phyloP scores from a whole-genome alignment of 2,888 invertebrate genomes.

The Trypoxylon attenuatum region DNA sequence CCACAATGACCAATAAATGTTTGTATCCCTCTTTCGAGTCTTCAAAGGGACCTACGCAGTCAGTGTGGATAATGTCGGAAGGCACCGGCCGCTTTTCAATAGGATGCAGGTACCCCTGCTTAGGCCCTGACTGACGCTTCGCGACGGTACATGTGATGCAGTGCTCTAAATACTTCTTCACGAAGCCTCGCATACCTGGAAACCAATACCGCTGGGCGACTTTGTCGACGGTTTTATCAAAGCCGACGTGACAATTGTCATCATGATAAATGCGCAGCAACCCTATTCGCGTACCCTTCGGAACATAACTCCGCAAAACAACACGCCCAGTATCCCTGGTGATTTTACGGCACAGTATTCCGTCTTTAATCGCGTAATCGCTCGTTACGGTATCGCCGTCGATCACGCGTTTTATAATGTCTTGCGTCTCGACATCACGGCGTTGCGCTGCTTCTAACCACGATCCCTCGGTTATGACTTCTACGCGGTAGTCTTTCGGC shows the following conservation, averaged over 20 bases:
- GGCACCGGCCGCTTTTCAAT: not conserved
- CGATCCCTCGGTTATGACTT: not conserved
- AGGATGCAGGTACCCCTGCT: conserved; percentile 2
- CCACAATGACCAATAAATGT: conserved; percentile 5
- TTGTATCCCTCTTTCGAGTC: not conserved
- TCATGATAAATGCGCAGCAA: conserved; percentile 7
- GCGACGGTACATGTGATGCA: not conserved
- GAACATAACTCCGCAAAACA: not conserved
- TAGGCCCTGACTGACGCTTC: not conserved
- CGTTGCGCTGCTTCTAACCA: conserved; percentile 2
- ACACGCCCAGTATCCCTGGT: not conserved
- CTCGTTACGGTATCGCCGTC: not conserved
- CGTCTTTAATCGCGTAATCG: not conserved
- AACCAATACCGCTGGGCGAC: conserved; percentile 7
- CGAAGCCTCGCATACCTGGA: not conserved
- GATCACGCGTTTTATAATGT: not conserved
- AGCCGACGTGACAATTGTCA: conserved; percentile 6
- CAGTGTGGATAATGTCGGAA: conserved; percentile 5
- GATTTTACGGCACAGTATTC: not conserved
- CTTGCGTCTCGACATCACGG: conserved; percentile 1
- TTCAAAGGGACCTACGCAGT: conserved; percentile 11
- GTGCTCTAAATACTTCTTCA: conserved; percentile 4
- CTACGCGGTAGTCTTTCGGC: not conserved
- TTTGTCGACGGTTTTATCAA: conserved; percentile 7
- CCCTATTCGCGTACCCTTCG: not conserved